Percentiles rank a stretch among this genome's conserved stretches.
Conservation (phyloP, 2,797 vertebrate genomes). For the Ambastaia sidthimunki region DNA sequence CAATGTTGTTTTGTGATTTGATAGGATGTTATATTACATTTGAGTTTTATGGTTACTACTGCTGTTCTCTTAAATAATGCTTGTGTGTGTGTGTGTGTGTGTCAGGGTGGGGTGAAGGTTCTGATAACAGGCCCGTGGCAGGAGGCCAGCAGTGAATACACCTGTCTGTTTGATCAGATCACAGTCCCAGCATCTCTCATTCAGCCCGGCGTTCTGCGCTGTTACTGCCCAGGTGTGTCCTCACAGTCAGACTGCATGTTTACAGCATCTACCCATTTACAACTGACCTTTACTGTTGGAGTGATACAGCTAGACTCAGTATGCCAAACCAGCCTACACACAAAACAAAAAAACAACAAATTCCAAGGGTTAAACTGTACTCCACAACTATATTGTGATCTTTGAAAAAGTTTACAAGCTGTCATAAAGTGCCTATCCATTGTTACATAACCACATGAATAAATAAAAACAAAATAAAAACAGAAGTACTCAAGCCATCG, state of each 20-base stretch:
- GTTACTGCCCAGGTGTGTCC: slow-evolving; percentile 96
- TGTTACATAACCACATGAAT: slow-evolving; percentile 8
- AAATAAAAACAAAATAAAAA: neutral
- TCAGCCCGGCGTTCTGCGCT: slow-evolving; percentile 96
- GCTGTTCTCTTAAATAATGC: neutral
- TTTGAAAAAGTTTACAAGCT: slow-evolving; percentile 37
- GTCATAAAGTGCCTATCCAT: slow-evolving; percentile 10
- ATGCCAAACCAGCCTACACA: neutral
- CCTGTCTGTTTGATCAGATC: slow-evolving; percentile 98
- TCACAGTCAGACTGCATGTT: neutral
- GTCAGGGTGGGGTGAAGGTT: slow-evolving; percentile 96
- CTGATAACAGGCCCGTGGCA: slow-evolving; percentile 98
- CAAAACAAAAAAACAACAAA: neutral
- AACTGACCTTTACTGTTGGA: neutral
- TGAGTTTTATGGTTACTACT: neutral
- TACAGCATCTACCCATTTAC: neutral
- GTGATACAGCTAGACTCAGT: neutral
- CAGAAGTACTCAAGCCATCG: neutral
- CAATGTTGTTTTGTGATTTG: neutral
- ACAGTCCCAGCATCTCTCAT: slow-evolving; percentile 97
- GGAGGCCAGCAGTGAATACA: slow-evolving; percentile 96
- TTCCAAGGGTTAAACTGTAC: neutral
- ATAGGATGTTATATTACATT: neutral
- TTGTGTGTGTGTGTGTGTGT: slow-evolving; percentile 37
- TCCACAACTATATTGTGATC: slow-evolving; percentile 14